A percentile compares a stretch with the other conserved stretches of the same genome.
Conservation (phyloP, 2,113 vertebrate genomes). For the Hypomesus transpacificus region DNA sequence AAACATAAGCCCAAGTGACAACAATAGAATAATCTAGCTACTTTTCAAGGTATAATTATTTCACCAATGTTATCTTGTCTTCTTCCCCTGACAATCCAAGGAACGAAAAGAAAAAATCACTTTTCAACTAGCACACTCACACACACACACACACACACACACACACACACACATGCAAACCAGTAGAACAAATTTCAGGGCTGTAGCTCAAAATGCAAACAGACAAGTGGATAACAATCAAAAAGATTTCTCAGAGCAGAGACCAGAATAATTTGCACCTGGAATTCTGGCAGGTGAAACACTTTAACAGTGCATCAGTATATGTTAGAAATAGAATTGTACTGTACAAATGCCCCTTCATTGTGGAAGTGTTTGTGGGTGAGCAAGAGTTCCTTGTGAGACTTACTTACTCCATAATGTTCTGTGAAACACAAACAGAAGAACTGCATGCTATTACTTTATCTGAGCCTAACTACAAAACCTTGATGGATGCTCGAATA, state of each 20-base stretch:
- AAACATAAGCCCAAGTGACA: conserved; percentile 51
- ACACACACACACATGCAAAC: background rate
- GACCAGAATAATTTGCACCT: conserved; percentile 34
- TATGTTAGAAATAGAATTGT: conserved; percentile 11
- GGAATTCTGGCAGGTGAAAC: conserved; percentile 37
- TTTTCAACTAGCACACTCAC: conserved; percentile 30
- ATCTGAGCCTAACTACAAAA: too few relatives aligned
- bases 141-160: conserved; percentile 5
- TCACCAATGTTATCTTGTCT: conserved; percentile 38
- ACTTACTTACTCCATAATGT: background rate
- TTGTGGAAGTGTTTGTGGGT: conserved; percentile 25
- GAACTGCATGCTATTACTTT: too few relatives aligned
- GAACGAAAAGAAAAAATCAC: conserved; percentile 33
- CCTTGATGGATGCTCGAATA: too few relatives aligned
- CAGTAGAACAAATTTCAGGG: conserved; percentile 36
- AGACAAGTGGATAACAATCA: conserved; percentile 57
- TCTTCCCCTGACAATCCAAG: conserved; percentile 35
- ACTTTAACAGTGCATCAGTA: conserved; percentile 9
- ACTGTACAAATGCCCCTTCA: conserved; percentile 1
- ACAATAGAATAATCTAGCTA: conserved; percentile 36
- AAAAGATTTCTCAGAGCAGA: conserved; percentile 45
- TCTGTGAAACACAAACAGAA: background rate
- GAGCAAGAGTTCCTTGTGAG: background rate
- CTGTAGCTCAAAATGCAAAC: conserved; percentile 46
- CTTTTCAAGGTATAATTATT: conserved; percentile 54